Evolutionary conservation across 2,888 invertebrate genomes (phyloP).

Genomic region (Ophion obscuratus): DNA sequence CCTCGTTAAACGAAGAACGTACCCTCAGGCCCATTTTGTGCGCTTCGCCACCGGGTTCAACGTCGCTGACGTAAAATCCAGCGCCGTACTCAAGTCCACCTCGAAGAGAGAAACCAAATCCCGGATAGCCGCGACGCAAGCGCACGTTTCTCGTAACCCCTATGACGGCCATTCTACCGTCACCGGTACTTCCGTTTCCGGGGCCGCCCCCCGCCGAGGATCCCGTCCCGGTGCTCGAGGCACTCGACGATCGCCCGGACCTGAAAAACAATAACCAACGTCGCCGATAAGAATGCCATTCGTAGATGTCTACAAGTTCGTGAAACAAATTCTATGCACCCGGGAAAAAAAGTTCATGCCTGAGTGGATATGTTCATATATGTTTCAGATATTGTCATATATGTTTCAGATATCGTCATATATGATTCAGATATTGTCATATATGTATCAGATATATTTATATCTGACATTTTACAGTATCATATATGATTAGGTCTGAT

Average conservation of each 20-base stretch:
- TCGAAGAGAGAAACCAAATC: slow-evolving; percentile 92
- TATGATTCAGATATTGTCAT: too few relatives aligned
- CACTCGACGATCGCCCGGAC: slow-evolving; percentile 80
- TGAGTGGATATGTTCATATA: too few relatives aligned
- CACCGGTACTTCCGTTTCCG: slow-evolving; percentile 81
- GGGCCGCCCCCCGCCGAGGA: slow-evolving; percentile 77
- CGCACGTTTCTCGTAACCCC: slow-evolving; percentile 87
- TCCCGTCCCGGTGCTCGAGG: slow-evolving; percentile 76
- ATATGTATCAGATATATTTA: too few relatives aligned
- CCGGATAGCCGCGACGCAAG: slow-evolving; percentile 87
- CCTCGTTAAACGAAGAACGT: slow-evolving; percentile 76
- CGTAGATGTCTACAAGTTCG: too few relatives aligned
- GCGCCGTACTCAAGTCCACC: slow-evolving; percentile 96
- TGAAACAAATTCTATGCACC: too few relatives aligned
- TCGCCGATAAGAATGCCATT: too few relatives aligned
- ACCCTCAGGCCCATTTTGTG: slow-evolving; percentile 94
- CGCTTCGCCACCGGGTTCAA: slow-evolving; percentile 95
- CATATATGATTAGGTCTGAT: too few relatives aligned
- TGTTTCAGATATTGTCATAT: too few relatives aligned
- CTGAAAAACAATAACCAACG: slow-evolving; percentile 63
- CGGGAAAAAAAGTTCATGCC: too few relatives aligned
- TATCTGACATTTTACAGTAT: too few relatives aligned
- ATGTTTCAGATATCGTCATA: too few relatives aligned
- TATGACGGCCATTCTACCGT: slow-evolving; percentile 86
- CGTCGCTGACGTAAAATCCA: slow-evolving; percentile 95